Conservation (phyloP, 2,113 vertebrate species). For the Trematomus loennbergii region DNA sequence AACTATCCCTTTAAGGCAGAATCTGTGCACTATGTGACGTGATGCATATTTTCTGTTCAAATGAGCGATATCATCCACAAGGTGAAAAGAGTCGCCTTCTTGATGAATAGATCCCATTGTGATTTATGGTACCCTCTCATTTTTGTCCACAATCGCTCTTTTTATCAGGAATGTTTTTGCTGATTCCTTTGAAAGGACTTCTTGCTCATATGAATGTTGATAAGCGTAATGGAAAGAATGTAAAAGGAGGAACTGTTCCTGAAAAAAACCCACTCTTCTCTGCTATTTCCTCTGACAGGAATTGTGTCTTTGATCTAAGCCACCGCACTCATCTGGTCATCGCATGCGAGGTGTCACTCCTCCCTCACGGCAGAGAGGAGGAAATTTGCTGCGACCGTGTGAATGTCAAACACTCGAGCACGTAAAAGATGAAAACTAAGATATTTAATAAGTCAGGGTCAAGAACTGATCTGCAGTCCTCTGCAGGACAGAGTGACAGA, state of each 20-base stretch:
- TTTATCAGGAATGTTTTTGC: slow-evolving; percentile 32
- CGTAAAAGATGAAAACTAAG: slow-evolving; percentile 23
- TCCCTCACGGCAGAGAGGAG: slow-evolving; percentile 5
- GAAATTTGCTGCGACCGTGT: slow-evolving; percentile 22
- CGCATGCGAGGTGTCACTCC: slow-evolving; percentile 56
- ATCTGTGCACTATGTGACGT: slow-evolving; percentile 5
- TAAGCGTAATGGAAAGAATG: slow-evolving; percentile 67
- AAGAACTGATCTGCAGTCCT: slow-evolving; percentile 1
- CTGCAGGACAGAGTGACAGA: slow-evolving; percentile 39
- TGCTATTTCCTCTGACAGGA: slow-evolving; percentile 72
- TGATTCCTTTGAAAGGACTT: slow-evolving; percentile 19
- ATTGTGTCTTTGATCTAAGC: slow-evolving; percentile 76
- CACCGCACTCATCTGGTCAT: slow-evolving; percentile 66
- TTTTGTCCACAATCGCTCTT: background rate
- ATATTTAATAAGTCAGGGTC: slow-evolving; percentile 19
- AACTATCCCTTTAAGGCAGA: background rate
- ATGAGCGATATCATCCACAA: slow-evolving; percentile 21
- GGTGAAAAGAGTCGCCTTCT: slow-evolving; percentile 31
- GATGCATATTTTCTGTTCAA: slow-evolving; percentile 14
- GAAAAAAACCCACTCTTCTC: slow-evolving; percentile 34
- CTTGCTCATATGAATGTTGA: slow-evolving; percentile 35
- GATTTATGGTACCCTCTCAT: slow-evolving; percentile 26
- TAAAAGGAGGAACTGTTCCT: slow-evolving; percentile 36
- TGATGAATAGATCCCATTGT: slow-evolving; percentile 56
- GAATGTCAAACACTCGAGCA: background rate